Percentiles rank a stretch among this genome's conserved stretches.
Evolutionary conservation across 2,888 invertebrate species (phyloP).

Genomic region (Choreutis nemorana): DNA sequence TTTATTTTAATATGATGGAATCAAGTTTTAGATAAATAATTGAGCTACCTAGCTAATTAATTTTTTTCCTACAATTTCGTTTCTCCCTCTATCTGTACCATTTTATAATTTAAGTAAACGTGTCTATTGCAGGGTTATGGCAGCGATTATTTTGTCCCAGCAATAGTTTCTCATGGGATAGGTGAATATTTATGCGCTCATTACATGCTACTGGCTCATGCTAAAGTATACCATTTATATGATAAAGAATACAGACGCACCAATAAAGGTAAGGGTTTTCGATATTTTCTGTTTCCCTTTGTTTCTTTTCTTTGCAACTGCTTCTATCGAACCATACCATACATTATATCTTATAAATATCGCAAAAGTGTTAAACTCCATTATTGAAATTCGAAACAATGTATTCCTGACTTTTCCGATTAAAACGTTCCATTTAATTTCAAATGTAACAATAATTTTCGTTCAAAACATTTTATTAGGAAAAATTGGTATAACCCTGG

Average conservation of each 20-base stretch:
- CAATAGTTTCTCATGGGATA: slow-evolving; percentile 44
- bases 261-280: slow-evolving; percentile 52
- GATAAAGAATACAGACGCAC: slow-evolving; percentile 56
- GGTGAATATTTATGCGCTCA: slow-evolving; percentile 71
- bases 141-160: slow-evolving; percentile 60
- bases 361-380: neutral
- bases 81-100: neutral
- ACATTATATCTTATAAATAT: neutral
- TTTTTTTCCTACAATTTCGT: too few species aligned
- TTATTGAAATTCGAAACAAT: neutral
- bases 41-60: too few species aligned
- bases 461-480: too few species aligned
- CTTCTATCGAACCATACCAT: neutral
- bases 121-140: slow-evolving; percentile 50
- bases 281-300: neutral
- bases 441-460: neutral
- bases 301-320: neutral
- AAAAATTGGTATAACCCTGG: slow-evolving; percentile 65
- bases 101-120: neutral
- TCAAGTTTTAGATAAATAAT: too few species aligned
- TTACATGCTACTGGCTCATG: slow-evolving; percentile 71
- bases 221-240: slow-evolving; percentile 69
- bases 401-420: neutral
- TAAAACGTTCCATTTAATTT: neutral
- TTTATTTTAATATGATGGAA: too few species aligned